These are phyloP conservation scores for Pampus argenteus DNA, from an alignment of 2,797 vertebrate species.

Conservation along the genomic window DNA sequence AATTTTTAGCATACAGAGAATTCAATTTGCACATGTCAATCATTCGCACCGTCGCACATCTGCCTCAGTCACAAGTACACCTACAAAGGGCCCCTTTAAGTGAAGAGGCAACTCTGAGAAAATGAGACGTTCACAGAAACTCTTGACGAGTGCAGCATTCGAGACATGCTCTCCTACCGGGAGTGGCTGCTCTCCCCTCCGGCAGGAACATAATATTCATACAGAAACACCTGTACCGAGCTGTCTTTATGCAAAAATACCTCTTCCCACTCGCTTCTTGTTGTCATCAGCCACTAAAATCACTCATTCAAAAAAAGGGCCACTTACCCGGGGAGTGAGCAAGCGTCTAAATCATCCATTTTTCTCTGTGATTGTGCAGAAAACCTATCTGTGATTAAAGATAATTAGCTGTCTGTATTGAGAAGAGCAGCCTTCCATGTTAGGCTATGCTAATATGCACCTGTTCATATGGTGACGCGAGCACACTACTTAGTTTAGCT, in stretches of 20 bases:
- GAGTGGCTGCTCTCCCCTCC: constrained; percentile 24
- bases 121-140: constrained; percentile 33
- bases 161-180: constrained; percentile 3
- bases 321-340: constrained; percentile 28
- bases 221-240: constrained; percentile 58
- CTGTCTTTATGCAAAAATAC: constrained; percentile 27
- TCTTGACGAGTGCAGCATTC: background rate
- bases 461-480: constrained; percentile 50
- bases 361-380: constrained; percentile 36
- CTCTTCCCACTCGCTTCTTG: constrained; percentile 5
- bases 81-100: constrained; percentile 30
- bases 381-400: constrained; percentile 54
- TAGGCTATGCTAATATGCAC: constrained; percentile 65
- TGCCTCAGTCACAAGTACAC: constrained; percentile 8
- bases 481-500: constrained; percentile 11
- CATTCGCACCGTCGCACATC: constrained; percentile 28
- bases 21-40: constrained; percentile 67
- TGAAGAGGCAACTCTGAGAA: constrained; percentile 44
- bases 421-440: constrained; percentile 33
- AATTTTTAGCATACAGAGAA: constrained; percentile 8
- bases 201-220: constrained; percentile 31
- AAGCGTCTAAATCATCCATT: constrained; percentile 38
- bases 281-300: constrained; percentile 31
- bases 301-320: constrained; percentile 14
- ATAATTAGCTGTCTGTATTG: constrained; percentile 60